These are phyloP conservation scores for Dolichoris vasculosae DNA, from an alignment of 1,140 invertebrate genomes.

Conservation along the genomic window DNA sequence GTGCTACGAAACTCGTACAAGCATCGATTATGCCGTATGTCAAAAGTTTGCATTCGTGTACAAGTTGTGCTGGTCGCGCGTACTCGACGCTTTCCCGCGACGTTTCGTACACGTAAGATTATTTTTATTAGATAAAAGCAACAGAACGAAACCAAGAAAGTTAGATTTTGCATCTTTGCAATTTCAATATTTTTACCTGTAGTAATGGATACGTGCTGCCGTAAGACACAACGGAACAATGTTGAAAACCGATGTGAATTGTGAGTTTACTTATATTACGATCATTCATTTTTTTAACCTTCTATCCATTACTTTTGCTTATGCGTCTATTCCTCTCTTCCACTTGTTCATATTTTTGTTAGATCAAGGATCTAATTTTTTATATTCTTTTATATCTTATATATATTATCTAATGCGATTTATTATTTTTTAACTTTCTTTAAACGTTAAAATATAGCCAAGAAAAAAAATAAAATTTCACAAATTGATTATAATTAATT, in stretches of 20 bases:
- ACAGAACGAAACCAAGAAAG: not conserved
- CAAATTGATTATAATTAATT: not conserved
- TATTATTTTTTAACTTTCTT: no score
- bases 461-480: no score
- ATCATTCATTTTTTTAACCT: constrained; percentile 22
- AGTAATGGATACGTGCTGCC: constrained; percentile 63
- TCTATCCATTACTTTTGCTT: not conserved
- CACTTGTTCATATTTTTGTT: not conserved
- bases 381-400: no score
- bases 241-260: constrained; percentile 60
- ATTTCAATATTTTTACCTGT: not conserved
- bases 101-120: not conserved
- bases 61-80: not conserved
- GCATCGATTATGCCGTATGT: not conserved
- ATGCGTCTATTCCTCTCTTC: not conserved
- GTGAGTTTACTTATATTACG: constrained; percentile 60
- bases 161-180: constrained; percentile 6
- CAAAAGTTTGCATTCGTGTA: not conserved
- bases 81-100: not conserved
- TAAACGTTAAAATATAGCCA: no score
- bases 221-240: constrained; percentile 59
- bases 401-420: no score
- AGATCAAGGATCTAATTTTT: not conserved
- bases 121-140: not conserved
- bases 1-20: not conserved